These are phyloP conservation scores for Bothrops alternatus DNA, from an alignment of 2,797 vertebrate genomes.

Conservation along the genomic window DNA sequence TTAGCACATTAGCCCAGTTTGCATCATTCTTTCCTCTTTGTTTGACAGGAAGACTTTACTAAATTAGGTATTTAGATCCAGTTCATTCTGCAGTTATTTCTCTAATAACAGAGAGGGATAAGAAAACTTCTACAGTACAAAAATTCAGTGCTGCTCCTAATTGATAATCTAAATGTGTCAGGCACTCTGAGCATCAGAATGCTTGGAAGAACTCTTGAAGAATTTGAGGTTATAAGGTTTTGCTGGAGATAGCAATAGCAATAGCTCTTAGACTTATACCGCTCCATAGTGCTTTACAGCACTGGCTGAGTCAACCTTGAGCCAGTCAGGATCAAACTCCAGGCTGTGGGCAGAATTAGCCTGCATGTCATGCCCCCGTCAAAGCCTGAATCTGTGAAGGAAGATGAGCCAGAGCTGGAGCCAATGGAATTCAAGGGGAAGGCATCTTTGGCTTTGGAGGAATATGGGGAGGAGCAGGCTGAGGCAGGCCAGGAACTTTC, in stretches of 20 bases:
- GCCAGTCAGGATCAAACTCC: background rate
- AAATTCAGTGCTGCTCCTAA: background rate
- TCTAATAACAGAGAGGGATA: background rate
- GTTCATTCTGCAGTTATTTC: background rate
- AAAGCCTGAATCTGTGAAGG: no score
- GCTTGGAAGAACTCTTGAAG: background rate
- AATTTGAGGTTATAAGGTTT: background rate
- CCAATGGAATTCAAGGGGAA: no score
- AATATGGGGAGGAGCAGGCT: no score
- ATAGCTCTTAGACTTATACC: background rate
- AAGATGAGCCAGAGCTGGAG: no score
- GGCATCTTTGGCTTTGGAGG: no score
- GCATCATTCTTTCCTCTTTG: background rate
- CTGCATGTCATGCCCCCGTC: background rate
- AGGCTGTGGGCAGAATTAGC: background rate
- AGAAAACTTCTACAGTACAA: background rate
- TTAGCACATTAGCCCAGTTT: background rate
- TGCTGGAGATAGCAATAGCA: background rate
- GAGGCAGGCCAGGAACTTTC: no score
- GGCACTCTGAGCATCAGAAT: background rate
- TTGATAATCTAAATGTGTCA: background rate
- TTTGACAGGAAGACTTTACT: background rate
- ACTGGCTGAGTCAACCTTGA: background rate
- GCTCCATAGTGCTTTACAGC: background rate
- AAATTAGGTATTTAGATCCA: background rate